Evolutionary conservation across 1,140 invertebrate species (phyloP), one percentile per base, ranked within the genome.

Genomic region (Hylaeus volcanicus): DNA sequence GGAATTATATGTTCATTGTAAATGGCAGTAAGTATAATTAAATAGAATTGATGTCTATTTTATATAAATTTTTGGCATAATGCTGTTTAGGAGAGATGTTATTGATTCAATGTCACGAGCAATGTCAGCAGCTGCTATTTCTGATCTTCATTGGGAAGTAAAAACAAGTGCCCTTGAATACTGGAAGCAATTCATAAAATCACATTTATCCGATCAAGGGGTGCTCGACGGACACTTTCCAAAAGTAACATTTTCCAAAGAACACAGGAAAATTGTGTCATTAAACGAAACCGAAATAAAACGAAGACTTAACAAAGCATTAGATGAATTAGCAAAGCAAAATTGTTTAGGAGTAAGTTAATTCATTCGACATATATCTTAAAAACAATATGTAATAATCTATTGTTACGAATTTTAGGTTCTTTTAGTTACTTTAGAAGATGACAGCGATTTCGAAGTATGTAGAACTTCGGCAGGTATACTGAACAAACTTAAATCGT

Each of bases 81-180:
- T 82, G 48, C 26, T 48, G 37, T 75, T 70, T 75, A 93, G 92
- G 39, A 93, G 90, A 83, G 53, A 83, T 68, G 85, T 85, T 64
- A 84, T 93, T 3, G 85, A 92, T 45, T 51, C 75, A n/a, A 92
- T 94, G 84, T 89, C 85, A 51, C 75, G 90, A 53, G 92, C 94
- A 5, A 96, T 97, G 94, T 94, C 94, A 3, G 92, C 94, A 37
- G 94, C 96, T 11, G 95, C 96, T 8, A 92, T 95, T 0, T 94
- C 94, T 5, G 97, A 97, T 91, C 94, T 97, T 63, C 95, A 97
- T 86, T 96, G 96, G 96, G 96, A 97, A 91, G 96, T 97, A 0
- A 96, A 97, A 90, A 86, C 96, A 0, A 95, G 94, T 69, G 95
- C 96, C 0, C 87, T 97, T 0, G 92, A 95, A 65, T 97, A 96